Base-by-base conservation (phyloP, 1,140 invertebrate species). In the Aporrectodea caliginosa region DNA sequence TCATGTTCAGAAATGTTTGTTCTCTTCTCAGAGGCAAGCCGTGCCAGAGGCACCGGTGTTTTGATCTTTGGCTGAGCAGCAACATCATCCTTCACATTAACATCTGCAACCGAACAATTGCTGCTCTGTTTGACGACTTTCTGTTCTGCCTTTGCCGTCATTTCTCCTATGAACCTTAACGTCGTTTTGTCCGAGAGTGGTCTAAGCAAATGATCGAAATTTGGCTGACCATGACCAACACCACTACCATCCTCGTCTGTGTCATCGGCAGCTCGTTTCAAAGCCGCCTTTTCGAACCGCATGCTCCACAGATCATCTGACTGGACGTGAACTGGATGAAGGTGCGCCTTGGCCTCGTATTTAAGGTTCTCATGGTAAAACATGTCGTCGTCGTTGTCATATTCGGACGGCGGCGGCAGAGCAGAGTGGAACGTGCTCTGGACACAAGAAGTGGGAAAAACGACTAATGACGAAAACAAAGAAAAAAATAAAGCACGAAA, bases 401-500 rank as follows among this genome's bases (percentile, higher is more conserved):
- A 58, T 58, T 58, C 43, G 43, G 43, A 58, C 22, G 43, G 22
- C 22, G 6, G 43, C 43, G 43, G 43, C 22, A 22, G 6, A 58
- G 43, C 22, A 12, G 43, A 6, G 6, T 58, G 43, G 43, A 58
- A 58, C 6, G 43, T 58, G 43, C 43, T 12, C 43, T 58, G 43
- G 43, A 22, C 43, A 58, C 43, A 58, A 58, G 43, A 58, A 58
- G 43, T 58, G 22, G 43, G 43, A 58, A 58, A 58, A 58, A 58
- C 43, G 6, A 58, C 43, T 58, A 58, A 58, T 58, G 43, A 12
- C 22, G 43, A 58, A 58, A 58, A 58, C 43, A 58, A 58, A 58
- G 43, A 58, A 58, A 58, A 58, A 58, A 58, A 58, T 58, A 58
- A 58, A 58, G 43, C 43, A 58, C 43, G 43, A 22, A 58, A 58